phyloP scores from a whole-genome alignment of 2,113 vertebrate genomes.

The Cryptomyrus ogoouensis region DNA sequence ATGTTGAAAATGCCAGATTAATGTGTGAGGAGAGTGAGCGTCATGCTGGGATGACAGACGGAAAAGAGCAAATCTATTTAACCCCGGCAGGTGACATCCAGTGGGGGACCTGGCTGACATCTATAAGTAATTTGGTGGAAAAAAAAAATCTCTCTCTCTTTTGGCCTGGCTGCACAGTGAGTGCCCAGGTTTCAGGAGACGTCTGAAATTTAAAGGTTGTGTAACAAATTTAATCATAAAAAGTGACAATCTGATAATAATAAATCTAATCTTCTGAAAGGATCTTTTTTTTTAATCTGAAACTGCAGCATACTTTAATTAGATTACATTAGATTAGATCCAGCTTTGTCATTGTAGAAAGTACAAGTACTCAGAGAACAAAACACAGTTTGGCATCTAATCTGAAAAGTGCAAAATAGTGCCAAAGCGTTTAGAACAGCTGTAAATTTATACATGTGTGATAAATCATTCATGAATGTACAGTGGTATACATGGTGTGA shows the following conservation, averaged over 20 bases:
- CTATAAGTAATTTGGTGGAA: background rate
- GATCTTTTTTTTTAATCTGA: constrained; percentile 4
- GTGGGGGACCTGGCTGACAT: constrained; percentile 17
- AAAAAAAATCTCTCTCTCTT: background rate
- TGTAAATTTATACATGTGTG: background rate
- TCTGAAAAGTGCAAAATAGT: background rate
- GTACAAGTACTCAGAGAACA: background rate
- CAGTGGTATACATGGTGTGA: background rate
- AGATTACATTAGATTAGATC: background rate
- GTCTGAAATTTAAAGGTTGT: background rate
- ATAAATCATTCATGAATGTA: background rate
- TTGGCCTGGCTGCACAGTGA: background rate
- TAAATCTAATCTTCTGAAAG: background rate
- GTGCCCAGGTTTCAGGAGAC: background rate
- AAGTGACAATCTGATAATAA: background rate
- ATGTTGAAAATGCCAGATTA: background rate
- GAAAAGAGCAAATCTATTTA: constrained; percentile 23
- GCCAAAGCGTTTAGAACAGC: background rate
- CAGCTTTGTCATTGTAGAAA: background rate
- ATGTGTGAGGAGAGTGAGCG: background rate
- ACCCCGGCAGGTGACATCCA: constrained; percentile 17
- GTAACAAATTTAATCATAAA: background rate
- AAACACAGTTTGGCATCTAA: background rate
- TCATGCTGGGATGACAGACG: constrained; percentile 19
- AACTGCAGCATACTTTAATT: background rate